These are phyloP conservation scores for Andrena flavipes DNA, from an alignment of 2,888 invertebrate species.

Conservation along the genomic window DNA sequence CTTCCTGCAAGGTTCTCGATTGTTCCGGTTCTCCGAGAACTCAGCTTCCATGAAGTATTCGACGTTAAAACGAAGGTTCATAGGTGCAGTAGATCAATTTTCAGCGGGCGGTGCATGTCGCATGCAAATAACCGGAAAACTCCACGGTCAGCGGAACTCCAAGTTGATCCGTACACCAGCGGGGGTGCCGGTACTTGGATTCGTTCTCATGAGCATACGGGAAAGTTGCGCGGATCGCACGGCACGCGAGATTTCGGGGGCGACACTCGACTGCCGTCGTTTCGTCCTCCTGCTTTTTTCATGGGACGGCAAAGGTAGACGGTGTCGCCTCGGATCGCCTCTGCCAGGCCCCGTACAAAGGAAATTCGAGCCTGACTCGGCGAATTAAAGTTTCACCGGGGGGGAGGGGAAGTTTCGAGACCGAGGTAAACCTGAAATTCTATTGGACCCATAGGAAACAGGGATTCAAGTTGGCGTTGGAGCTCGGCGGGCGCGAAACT, in stretches of 20 bases:
- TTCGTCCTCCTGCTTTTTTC: not conserved
- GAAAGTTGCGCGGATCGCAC: not conserved
- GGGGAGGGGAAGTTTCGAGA: constrained; percentile 21
- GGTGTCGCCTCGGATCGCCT: not conserved
- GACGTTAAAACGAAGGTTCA: constrained; percentile 37
- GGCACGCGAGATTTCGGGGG: not conserved
- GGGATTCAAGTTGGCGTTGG: not conserved
- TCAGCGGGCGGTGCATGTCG: constrained; percentile 65
- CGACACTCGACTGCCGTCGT: not conserved
- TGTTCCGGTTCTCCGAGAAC: not conserved
- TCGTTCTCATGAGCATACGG: constrained; percentile 13
- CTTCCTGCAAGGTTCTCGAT: too few relatives aligned
- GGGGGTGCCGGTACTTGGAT: not conserved
- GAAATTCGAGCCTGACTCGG: not conserved
- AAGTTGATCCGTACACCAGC: constrained; percentile 59
- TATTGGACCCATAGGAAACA: constrained; percentile 14
- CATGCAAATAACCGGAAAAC: constrained; percentile 75
- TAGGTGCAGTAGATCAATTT: constrained; percentile 71
- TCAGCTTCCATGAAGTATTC: constrained; percentile 41
- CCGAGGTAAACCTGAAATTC: constrained; percentile 40
- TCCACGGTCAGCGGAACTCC: constrained; percentile 65
- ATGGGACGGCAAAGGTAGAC: not conserved
- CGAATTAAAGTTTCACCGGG: constrained; percentile 55
- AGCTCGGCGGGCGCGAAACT: constrained; percentile 34
- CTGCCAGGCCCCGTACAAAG: not conserved